Evolutionary conservation across 2,113 vertebrate genomes (phyloP).

Genomic region (sheep (Ovis aries)): ARS-UI_Ramb_v3.0 NC_056072.1:51572501-51573000

Average conservation of each 20-base stretch:
- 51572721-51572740: conserved; percentile 44
- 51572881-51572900: no score
- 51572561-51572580: not conserved
- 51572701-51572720: conserved; percentile 41
- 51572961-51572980: not conserved
- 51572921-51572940: not conserved
- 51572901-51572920: not conserved
- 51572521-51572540: not conserved
- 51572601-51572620: not conserved
- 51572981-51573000: not conserved
- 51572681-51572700: conserved; percentile 55
- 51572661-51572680: conserved; percentile 27
- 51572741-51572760: not conserved
- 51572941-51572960: not conserved
- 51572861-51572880: not conserved
- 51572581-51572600: not conserved
- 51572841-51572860: not conserved
- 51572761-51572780: not conserved
- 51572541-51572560: not conserved
- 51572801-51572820: not conserved
- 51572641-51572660: conserved; percentile 10
- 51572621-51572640: not conserved
- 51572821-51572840: not conserved
- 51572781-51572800: not conserved
- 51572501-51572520: not conserved